Conservation (phyloP, 2,797 vertebrate species). For the Chiroxiphia lanceolata region DNA sequence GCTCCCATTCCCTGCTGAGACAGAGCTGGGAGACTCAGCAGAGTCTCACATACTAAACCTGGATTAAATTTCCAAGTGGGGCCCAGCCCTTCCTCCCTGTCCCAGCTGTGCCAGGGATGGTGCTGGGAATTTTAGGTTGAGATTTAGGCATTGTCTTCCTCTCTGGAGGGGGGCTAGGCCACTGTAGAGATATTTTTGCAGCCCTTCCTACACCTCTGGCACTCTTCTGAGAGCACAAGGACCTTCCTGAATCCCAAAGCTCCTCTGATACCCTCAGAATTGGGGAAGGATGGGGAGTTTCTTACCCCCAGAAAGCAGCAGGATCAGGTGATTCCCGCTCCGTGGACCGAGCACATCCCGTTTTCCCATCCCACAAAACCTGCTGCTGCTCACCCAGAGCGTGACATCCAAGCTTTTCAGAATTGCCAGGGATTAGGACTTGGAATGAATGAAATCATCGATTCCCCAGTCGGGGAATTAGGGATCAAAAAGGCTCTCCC, state of each 20-base stretch:
- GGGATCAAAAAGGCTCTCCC: background rate
- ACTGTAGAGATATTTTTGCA: background rate
- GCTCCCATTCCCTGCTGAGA: too few species aligned
- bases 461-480: background rate
- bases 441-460: background rate
- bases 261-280: background rate
- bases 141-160: background rate
- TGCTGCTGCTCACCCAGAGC: background rate
- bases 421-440: background rate
- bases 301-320: background rate
- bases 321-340: fast-evolving
- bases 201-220: background rate
- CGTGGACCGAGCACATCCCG: background rate
- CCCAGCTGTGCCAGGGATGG: background rate
- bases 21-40: background rate
- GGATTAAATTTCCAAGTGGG: background rate
- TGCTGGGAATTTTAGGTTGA: background rate
- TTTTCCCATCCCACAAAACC: background rate
- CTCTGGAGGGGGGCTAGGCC: background rate
- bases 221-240: background rate
- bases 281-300: fast-evolving
- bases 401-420: background rate
- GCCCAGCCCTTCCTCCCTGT: background rate
- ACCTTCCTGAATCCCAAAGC: background rate
- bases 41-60: background rate